Conservation (phyloP, 1,140 invertebrate genomes). For the Cydia pomonella region DNA sequence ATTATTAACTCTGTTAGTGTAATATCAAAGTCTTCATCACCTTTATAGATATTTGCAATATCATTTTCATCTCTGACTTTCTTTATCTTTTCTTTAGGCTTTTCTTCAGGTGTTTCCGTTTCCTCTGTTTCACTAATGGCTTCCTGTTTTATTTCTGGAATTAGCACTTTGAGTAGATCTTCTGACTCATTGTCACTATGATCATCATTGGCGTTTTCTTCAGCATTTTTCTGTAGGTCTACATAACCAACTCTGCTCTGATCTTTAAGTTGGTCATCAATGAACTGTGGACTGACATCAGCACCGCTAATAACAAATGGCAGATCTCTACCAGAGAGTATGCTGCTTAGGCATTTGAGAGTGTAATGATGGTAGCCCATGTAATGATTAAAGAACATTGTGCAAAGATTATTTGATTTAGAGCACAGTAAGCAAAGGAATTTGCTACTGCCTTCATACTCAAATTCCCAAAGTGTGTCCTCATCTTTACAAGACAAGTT, state of each 20-base stretch:
- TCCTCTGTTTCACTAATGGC: constrained; percentile 46
- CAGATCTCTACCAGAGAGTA: constrained; percentile 67
- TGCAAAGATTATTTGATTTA: constrained; percentile 54
- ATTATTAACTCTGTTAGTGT: constrained; percentile 68
- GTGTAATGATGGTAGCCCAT: constrained; percentile 76
- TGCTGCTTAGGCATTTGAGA: constrained; percentile 64
- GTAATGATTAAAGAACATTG: constrained; percentile 69
- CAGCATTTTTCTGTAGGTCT: constrained; percentile 50
- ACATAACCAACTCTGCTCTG: constrained; percentile 61
- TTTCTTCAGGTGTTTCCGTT: constrained; percentile 34
- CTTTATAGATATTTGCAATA: constrained; percentile 55
- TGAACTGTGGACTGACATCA: constrained; percentile 65
- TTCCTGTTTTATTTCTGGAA: constrained; percentile 69
- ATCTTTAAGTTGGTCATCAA: constrained; percentile 59
- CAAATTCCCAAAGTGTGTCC: constrained; percentile 63
- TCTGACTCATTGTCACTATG: constrained; percentile 34
- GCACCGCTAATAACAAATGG: constrained; percentile 69
- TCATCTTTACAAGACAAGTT: constrained; percentile 58
- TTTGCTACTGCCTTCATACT: constrained; percentile 54
- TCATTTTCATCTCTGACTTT: constrained; percentile 50
- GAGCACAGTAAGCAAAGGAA: constrained; percentile 69
- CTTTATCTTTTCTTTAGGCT: constrained; percentile 36
- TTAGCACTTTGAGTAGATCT: constrained; percentile 45
- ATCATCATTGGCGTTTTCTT: constrained; percentile 19
- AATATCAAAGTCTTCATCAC: constrained; percentile 74